Conservation (phyloP, 2,797 vertebrate genomes). For the Amblyopsis hoosieri region DNA sequence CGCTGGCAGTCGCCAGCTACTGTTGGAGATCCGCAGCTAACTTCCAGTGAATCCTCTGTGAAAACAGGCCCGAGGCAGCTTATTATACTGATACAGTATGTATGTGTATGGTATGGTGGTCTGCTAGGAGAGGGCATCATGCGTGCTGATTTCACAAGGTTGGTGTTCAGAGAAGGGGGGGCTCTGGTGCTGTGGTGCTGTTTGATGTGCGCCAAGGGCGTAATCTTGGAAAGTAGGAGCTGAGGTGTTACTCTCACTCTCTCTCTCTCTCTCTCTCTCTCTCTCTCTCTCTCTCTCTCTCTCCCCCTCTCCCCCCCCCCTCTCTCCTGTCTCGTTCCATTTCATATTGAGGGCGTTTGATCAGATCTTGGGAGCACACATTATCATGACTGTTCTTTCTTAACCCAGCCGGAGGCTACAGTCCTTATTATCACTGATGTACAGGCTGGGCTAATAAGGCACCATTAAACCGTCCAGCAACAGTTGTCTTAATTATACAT, state of each 20-base stretch:
- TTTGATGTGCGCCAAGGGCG: conserved; percentile 19
- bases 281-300: conserved; percentile 1
- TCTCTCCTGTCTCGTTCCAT: conserved; percentile 36
- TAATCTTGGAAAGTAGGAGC: neutral
- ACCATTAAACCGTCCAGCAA: conserved; percentile 16
- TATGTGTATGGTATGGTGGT: conserved; percentile 14
- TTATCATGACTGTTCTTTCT: conserved; percentile 56
- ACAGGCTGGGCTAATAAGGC: conserved; percentile 6
- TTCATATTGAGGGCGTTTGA: conserved; percentile 66
- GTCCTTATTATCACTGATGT: conserved; percentile 59
- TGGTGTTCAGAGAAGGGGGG: conserved; percentile 24
- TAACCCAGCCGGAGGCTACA: conserved; percentile 50
- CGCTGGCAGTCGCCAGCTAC: conserved; percentile 47
- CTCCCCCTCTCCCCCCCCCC: neutral
- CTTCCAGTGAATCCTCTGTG: conserved; percentile 30
- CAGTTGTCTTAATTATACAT: conserved; percentile 49
- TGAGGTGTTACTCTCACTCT: neutral
- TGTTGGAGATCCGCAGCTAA: conserved; percentile 16
- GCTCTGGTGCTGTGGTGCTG: conserved; percentile 27
- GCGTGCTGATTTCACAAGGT: conserved; percentile 30
- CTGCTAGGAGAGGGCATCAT: conserved; percentile 27
- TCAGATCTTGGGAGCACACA: conserved; percentile 49
- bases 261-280: neutral
- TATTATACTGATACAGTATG: conserved; percentile 36
- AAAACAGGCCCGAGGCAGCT: conserved; percentile 37